phyloP scores from a whole-genome alignment of 2,888 invertebrate genomes.

The Chrysina gloriosa region DNA sequence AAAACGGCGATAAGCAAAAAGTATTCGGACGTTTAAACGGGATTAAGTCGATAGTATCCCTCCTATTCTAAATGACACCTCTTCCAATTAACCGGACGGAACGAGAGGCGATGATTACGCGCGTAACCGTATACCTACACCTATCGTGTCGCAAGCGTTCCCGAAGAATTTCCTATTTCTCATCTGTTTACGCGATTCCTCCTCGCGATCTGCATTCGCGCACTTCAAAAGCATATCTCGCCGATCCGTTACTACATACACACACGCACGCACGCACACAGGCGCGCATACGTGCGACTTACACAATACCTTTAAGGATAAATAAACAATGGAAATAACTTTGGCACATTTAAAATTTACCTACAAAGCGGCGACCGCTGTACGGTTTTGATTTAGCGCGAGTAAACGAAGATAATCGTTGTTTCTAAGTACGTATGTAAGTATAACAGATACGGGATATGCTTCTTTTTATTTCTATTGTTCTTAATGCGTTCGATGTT shows the following conservation, averaged over 20 bases:
- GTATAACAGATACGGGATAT: no score
- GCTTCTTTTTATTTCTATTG: no score
- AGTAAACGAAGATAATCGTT: conserved; percentile 31
- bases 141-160: conserved; percentile 28
- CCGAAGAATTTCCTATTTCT: conserved; percentile 33
- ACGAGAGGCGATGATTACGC: conserved; percentile 10
- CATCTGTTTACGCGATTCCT: conserved; percentile 32
- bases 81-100: conserved; percentile 12
- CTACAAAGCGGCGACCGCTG: conserved; percentile 34
- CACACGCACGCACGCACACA: no score
- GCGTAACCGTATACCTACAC: no score
- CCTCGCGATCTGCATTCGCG: conserved; percentile 33
- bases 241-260: conserved; percentile 39
- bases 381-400: conserved; percentile 41
- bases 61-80: background rate
- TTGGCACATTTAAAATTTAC: conserved; percentile 44
- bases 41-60: conserved; percentile 23
- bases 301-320: conserved; percentile 41
- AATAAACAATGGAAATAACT: conserved; percentile 44
- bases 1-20: conserved; percentile 27
- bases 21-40: conserved; percentile 13
- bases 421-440: no score
- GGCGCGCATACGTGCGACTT: no score
- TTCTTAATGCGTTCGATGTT: no score
- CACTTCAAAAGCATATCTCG: conserved; percentile 42